Evolutionary conservation across 2,888 invertebrate genomes (phyloP), one percentile per base, ranked within the genome.

Genomic region (Drosophila paramelanica): DNA sequence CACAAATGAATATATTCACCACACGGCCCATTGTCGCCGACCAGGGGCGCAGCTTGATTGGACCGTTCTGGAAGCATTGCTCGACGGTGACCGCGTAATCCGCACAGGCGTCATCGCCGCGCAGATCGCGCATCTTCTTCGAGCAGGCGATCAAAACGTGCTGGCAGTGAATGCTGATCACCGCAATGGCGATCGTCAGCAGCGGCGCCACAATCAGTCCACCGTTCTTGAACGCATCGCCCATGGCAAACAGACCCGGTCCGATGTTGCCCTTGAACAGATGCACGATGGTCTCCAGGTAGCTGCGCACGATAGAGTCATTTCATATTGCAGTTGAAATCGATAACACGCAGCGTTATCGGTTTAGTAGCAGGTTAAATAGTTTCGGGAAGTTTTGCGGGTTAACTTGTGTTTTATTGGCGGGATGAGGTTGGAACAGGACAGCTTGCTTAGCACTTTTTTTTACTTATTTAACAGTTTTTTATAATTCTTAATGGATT

Each of bases 191-290:
- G 0, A 96, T 93, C 0, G 98, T 95, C 57, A 97, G 94, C 49
- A 96, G 92, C 11, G 97, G 95, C 0, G 97, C 97, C 65, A 98
- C 94, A 67, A 97, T 90, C 1, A 99, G 93, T 7, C 99, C 99
- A 20, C 98, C 97, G 92, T 99, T 97, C 91, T 95, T 96, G 91
- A 98, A 97, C 0, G 98, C 99, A 91, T 97, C 96, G 7, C 99
- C 99, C 95, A 99, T 96, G 1, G 99, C 99, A 89, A 99, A 95
- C 76, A 99, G 95, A 0, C 99, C 99, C 0, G 98, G 98, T 33
- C 99, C 99, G 67, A 99, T 96, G 93, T 98, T 99, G 13, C 98
- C 98, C 91, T 98, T 97, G 90, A 99, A 95, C 66, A 99, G 93
- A 92, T 99, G 98, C 93, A 98, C 96, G 92, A 98, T 93, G 1